Base-by-base conservation (phyloP, 2,888 invertebrate genomes). In the Nomada hirtipes region DNA sequence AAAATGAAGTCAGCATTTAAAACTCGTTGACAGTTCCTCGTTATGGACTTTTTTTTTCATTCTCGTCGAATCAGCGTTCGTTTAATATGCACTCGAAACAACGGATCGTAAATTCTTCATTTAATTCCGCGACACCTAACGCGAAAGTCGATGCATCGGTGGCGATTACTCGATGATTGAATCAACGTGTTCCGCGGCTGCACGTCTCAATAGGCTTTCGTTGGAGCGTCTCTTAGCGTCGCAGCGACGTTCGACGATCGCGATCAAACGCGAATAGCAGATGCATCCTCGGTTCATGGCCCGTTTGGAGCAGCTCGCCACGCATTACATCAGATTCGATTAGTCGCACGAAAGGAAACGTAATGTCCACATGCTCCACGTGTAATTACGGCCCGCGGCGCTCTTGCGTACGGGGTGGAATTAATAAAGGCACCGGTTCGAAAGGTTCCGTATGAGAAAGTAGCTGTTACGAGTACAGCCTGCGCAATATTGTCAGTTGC, bases 341-440 rank as follows among this genome's bases (percentile, higher is more conserved):
- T 68, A 75, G 59, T 42, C 44, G 75, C 75, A 65, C 72, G 76
- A 76, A 76, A 76, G 76, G 76, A 72, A 72, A 76, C 26, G 71
- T 20, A 23, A 36, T 50, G 65, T 76, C 72, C 52, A 68, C 59
- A 4, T 67, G 67, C 23, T 55, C 53, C 55, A 23, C 65, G 20
- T 65, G 53, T 59, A 76, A 76, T 76, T 64, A 59, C 29, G 53
- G 69, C 69, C 61, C 61, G 69, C 26, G 60, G 70, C 55, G n/a
- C 20, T 69, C 23, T 52, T n/a, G 61, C 75, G 53, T 64, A 53
- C 63, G 36, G 23, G 71, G 61, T 52, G 52, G 15, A 52, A 26
- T 64, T 42, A 36, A 36, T 42, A n/a, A 44, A 42, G 11, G 59
- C 26, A 50, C 7, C 13, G 26, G 23, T 42, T 63, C 26, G 53